Base-by-base conservation (phyloP, 2,888 invertebrate genomes). In the Polydrusus pterygomalis region DNA sequence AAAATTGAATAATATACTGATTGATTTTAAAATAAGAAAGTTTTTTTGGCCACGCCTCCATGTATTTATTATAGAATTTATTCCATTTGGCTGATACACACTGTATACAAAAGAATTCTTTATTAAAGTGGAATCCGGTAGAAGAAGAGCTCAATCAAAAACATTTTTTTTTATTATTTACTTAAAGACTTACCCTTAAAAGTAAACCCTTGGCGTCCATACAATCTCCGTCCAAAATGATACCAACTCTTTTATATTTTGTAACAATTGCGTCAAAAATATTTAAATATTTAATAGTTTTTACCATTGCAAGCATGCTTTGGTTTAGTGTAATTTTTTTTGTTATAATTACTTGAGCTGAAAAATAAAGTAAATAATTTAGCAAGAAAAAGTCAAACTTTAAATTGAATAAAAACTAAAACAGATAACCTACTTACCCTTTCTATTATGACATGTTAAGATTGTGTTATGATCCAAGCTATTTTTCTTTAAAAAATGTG, bases 201-300 rank as follows among this genome's bases (percentile, higher is more conserved):
- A 83, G 70, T 69, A 84, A 79, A 11, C 63, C 20, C 56, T 78
- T 62, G 2, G 74, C 67, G 2, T 76, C 63, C 17, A 65, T 51
- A 74, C 83, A 84, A 72, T 82, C 81, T 3, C 79, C 81, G 75
- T 83, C 83, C n/a, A 82, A 38, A 38, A 84, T 62, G 0, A 83
- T 76, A 38, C 82, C 82, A 43, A 81, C 74, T 75, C 81, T 80
- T 67, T 75, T 74, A 74, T 81, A 77, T n/a, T 74, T 71, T 7
- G 69, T 77, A 18, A 45, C n/a, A 5, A 60, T 49, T 5, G 62
- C 17, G 5, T 67, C 45, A 20, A 60, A 43, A 60, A 71, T 62
- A 18, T 65, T 60, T 17, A 67, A 45, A 43, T 15, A 58, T 20
- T 75, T 70, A 15, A 75, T 60, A n/a, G 60, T 54, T n/a, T 58